Percentiles rank a stretch among this genome's conserved stretches.
Evolutionary conservation across 2,113 vertebrate genomes (phyloP).

Genomic region (Prochilodus magdalenae): DNA sequence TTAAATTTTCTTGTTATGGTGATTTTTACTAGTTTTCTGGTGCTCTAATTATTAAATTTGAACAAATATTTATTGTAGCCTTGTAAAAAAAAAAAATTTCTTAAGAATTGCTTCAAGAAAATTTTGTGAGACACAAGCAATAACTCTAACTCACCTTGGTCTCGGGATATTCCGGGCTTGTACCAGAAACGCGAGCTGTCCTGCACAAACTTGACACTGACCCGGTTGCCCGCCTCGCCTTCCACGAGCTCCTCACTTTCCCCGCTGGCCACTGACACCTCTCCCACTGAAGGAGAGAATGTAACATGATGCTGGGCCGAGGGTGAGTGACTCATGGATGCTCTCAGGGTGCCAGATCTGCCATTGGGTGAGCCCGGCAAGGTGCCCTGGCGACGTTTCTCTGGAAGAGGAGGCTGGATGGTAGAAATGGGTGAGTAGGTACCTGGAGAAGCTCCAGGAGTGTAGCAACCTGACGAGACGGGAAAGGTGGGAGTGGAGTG

Average conservation of each 20-base stretch:
- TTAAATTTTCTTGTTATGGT: no score
- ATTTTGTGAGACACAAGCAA: not conserved
- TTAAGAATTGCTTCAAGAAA: no score
- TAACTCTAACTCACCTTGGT: constrained; percentile 81
- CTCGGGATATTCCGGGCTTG: constrained; percentile 89
- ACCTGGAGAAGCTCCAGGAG: constrained; percentile 52
- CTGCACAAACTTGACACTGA: constrained; percentile 88
- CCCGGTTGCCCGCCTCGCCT: constrained; percentile 58
- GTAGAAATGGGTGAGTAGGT: constrained; percentile 67
- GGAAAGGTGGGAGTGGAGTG: constrained; percentile 77
- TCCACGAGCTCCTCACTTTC: constrained; percentile 59
- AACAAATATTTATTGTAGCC: no score
- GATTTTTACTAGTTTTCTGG: no score
- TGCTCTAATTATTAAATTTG: no score
- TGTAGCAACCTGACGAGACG: constrained; percentile 65
- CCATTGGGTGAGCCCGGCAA: constrained; percentile 62
- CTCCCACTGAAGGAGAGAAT: constrained; percentile 82
- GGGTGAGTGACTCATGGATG: constrained; percentile 56
- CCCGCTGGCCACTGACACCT: constrained; percentile 63
- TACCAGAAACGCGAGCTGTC: constrained; percentile 95
- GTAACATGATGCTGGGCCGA: constrained; percentile 81
- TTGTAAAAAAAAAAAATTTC: no score
- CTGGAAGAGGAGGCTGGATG: constrained; percentile 84
- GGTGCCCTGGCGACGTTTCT: constrained; percentile 77
- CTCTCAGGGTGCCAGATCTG: constrained; percentile 52